Evolutionary conservation across 1,140 invertebrate genomes (phyloP).

Genomic region (Metopolophium dirhodum): DNA sequence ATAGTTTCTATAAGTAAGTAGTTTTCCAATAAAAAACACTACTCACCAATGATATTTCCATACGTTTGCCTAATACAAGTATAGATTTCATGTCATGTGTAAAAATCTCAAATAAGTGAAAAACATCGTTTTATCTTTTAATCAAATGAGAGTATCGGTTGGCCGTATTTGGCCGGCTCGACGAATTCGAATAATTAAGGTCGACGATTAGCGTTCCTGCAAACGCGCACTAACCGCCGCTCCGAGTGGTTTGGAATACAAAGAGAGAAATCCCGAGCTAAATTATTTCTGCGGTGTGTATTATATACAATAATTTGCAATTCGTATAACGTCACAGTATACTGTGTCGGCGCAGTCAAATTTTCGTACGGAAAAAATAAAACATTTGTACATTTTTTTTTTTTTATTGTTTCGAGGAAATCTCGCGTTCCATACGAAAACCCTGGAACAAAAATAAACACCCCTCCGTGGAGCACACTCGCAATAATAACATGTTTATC

Average conservation of each 20-base stretch:
- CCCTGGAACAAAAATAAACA: not conserved
- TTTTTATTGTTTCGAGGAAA: not conserved
- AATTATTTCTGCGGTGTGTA: not conserved
- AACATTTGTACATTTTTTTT: not conserved
- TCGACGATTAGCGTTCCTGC: not conserved
- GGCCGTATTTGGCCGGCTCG: not conserved
- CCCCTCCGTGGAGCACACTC: not conserved
- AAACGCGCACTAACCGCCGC: not conserved
- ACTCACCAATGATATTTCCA: not conserved
- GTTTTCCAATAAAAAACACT: too few species aligned
- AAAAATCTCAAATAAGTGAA: not conserved
- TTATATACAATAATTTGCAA: not conserved
- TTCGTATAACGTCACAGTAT: not conserved
- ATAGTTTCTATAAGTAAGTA: too few species aligned
- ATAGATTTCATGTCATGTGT: not conserved
- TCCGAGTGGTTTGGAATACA: not conserved
- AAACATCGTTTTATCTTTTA: not conserved
- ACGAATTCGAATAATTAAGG: conserved; percentile 8
- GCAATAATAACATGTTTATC: not conserved
- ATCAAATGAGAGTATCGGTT: not conserved
- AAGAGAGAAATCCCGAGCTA: not conserved
- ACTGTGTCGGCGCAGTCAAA: not conserved
- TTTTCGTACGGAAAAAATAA: not conserved
- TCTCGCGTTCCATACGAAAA: not conserved
- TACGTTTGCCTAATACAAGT: not conserved